Evolutionary conservation across 1,140 invertebrate species (phyloP), one percentile per base, ranked within the genome.

Genomic region (Anoplophora glabripennis): DNA sequence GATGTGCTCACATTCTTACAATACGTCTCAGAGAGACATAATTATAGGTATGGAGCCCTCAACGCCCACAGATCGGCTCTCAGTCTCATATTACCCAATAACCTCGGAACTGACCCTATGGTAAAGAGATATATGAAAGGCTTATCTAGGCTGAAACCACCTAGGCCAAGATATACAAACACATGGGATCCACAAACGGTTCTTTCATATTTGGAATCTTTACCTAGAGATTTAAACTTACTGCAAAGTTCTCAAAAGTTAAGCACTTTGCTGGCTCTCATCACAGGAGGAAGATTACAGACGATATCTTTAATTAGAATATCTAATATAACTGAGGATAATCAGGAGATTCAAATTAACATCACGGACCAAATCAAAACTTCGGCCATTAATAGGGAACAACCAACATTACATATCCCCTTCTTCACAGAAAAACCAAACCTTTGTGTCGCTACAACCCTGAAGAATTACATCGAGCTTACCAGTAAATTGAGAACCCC

Each of bases 401-500:
- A 42, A 8, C 40, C 40, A 42, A 10, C 3, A 8, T 17, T 42
- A 14, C 40, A 42, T n/a, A 42, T 42, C 9, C 40, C 40, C 9
- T 42, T 42, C 17, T 42, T 42, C 11, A 7, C 7, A 42, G 7
- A 2, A 2, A 42, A 42, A 8, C 12, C 12, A n/a, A 42, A 8
- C 9, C 8, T 42, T 8, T 42, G n/a, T 10, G 12, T 10, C 7
- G 55, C 55, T 3, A 40, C 9, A 34, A 17, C 47, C 34, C 11
- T 53, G 11, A 14, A 33, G n/a, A 15, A 9, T 4, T 58, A 58
- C 41, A 11, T 58, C 3, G 17, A 58, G 35, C 1, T 28, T n/a
- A 53, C 36, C 21, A 40, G 41, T 35, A 8, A 12, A n/a, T 21
- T 58, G 3, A 37, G 56, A 36, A 12, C 9, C 14, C n/a, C 15